Evolutionary conservation across 1,140 invertebrate species (phyloP), one percentile per base, ranked within the genome.

Genomic region (Drosophila pandora): DNA sequence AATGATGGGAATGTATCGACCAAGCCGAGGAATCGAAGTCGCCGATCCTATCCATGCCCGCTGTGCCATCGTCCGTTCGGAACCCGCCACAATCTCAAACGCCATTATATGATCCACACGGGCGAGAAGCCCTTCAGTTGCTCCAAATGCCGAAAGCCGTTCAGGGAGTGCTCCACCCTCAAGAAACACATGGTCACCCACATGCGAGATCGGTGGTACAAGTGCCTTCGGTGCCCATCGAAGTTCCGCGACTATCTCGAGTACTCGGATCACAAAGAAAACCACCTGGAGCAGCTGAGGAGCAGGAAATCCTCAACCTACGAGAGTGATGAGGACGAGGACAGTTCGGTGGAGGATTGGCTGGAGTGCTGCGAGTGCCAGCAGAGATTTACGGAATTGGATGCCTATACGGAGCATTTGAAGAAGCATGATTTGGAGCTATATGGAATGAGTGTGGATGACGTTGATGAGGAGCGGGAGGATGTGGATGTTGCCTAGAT

Each of bases 141-240:
- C 57, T 75, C 57, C 55, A 88, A 87, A 34, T 91, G 90, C 53
- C 72, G 84, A 3, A 91, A 91, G 63, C 90, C 85, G 1, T 91
- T 91, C n/a, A 76, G 90, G 0, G 90, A 91, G 65, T 84, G 77
- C 49, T 90, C 88, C 17, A 91, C 90, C 0, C 68, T 91, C 0
- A 91, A 91, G 30, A 91, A 91, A 34, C 90, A 91, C 39, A 90
- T 90, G 90, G 82, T 88, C 4, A 91, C 90, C 0, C 90, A 91
- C 62, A 59, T 75, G 41, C 74, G 85, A 5, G 82, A 90, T n/a
- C 82, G 89, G 8, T 89, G 77, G 84, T 91, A 90, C 50, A 91
- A 91, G 61, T 91, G 90, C 13, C 54, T 76, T 0, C 54, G 74
- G 8, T 91, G 90, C 67, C 73, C 84, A 0, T 50, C 59, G 17